Percentiles rank a stretch among this genome's conserved stretches.
Evolutionary conservation across 2,797 vertebrate species (phyloP).

Genomic region (Enteromius radiatus): DNA sequence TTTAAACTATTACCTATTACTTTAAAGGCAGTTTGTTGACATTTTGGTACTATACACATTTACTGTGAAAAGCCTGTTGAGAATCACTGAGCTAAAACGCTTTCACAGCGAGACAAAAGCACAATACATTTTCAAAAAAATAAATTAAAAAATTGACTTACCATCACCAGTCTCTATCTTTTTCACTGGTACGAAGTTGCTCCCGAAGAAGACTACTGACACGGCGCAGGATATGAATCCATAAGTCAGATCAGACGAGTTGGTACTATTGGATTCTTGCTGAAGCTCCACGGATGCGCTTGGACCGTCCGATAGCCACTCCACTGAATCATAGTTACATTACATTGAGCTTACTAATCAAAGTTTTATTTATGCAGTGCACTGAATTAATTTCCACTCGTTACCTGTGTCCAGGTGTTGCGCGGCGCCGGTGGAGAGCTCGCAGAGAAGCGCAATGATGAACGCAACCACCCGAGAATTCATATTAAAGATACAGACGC

Average conservation of each 20-base stretch:
- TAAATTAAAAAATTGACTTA: constrained; percentile 60
- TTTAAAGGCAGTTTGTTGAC: not conserved
- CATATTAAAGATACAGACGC: constrained; percentile 8
- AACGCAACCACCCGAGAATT: constrained; percentile 1
- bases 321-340: not conserved
- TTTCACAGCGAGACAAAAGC: not conserved
- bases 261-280: constrained; percentile 49
- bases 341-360: not conserved
- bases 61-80: not conserved
- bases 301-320: not conserved
- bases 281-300: not conserved
- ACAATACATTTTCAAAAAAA: not conserved
- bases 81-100: too few species aligned
- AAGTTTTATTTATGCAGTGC: too few species aligned
- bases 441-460: not conserved
- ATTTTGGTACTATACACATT: not conserved
- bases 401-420: constrained; percentile 38
- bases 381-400: too few species aligned
- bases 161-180: constrained; percentile 85
- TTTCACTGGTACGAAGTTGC: constrained; percentile 87
- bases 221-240: constrained; percentile 77
- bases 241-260: constrained; percentile 68
- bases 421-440: constrained; percentile 7
- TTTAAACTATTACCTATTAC: not conserved
- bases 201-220: constrained; percentile 80